Base-by-base conservation (phyloP, 2,888 invertebrate species). In the Didymodactylos carnosus region DNA sequence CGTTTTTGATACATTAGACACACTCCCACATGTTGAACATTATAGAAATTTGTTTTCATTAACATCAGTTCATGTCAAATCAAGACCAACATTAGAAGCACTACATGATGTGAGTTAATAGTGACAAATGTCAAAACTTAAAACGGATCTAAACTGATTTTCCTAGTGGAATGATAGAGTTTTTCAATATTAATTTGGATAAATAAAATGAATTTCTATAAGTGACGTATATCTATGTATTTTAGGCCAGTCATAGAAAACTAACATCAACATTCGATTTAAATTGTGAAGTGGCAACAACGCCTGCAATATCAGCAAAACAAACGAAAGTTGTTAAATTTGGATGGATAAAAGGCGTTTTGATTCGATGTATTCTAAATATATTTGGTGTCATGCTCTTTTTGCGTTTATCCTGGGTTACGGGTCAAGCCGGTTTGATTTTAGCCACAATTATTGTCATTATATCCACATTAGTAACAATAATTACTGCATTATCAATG, bases 351-450 rank as follows among this genome's bases (percentile, higher is more conserved):
- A 90, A 93, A 84, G 95, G 95, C 27, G 95, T 97, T 72, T 86
- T 94, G 83, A 88, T 94, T 86, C 86, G 95, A 85, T 97, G 95
- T 82, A 88, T 97, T 69, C 88, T 97, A 80, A 97, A 97, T 85
- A 97, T 98, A 81, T 97, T 94, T 91, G 94, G 94, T 72, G 97
- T 97, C 78, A 98, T 98, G 94, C 88, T 98, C 77, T 98, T 98
- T 85, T 87, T 97, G 78, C 89, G 95, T 73, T 87, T 98, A 80
- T 91, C 94, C 53, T 98, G 98, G 98, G 92, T 97, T 76, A 92
- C 95, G 70, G 91, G 91, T 43, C 92, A 95, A 83, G 89, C 94
- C 5, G 95, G 95, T 76, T 88, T 94, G 78, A 87, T 90, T 88
- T 85, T 86, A 85, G 85, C 80, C 16, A 76, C 78, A 11, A 73